Conservation (phyloP, 2,113 vertebrate species). For the Gallinago paraguaiae region DNA sequence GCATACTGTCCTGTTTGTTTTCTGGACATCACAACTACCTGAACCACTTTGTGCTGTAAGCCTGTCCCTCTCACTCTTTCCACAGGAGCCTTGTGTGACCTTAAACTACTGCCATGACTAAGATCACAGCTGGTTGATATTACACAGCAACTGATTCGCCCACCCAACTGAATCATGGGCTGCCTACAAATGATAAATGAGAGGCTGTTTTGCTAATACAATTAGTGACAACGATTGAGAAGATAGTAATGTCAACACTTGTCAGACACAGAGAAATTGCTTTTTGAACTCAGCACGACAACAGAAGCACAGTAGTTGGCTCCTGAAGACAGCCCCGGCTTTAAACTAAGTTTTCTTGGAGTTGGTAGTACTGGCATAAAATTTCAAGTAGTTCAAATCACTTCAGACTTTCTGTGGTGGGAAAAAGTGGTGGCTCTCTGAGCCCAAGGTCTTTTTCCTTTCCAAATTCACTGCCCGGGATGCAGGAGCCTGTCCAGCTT, state of each 20-base stretch:
- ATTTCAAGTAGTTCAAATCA: neutral
- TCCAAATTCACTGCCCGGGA: neutral
- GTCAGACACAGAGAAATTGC: neutral
- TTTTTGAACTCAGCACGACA: neutral
- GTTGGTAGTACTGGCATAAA: neutral
- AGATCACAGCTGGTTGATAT: constrained; percentile 29
- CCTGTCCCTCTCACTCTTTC: neutral
- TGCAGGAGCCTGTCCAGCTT: neutral
- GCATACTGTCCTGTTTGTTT: neutral
- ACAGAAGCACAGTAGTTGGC: neutral
- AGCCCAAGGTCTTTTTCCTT: neutral
- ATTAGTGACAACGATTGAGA: neutral
- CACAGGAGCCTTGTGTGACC: neutral
- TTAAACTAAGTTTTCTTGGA: neutral
- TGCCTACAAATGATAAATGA: constrained; percentile 28
- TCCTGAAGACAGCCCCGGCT: neutral
- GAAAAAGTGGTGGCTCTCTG: neutral
- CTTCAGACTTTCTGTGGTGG: neutral
- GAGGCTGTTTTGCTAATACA: constrained; percentile 12
- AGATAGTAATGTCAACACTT: constrained; percentile 6
- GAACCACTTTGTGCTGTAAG: neutral
- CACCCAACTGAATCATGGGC: constrained; percentile 34
- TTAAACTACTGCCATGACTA: neutral
- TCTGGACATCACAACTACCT: neutral
- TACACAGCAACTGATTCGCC: neutral